Evolutionary conservation across 37 sponge, comb jelly and placozoan genomes (phyloP).

Genomic region (Amphimedon queenslandica): DNA sequence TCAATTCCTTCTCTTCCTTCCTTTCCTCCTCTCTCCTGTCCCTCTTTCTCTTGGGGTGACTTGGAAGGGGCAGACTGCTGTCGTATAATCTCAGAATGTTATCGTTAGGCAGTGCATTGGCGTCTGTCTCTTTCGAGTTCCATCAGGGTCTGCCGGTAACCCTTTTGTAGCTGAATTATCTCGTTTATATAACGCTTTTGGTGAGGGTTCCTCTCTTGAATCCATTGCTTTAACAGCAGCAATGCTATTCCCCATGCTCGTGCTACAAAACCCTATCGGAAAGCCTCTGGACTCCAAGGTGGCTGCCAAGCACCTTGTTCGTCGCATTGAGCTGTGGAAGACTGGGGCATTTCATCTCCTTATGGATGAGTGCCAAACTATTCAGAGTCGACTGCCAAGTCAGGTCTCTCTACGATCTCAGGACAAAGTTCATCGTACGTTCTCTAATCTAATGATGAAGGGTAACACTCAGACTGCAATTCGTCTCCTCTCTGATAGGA

Average conservation of each 20-base stretch:
- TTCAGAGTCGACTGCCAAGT: constrained; percentile 6
- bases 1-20: background rate
- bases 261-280: constrained; percentile 16
- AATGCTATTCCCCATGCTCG: constrained; percentile 1
- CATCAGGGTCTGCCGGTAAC: constrained; percentile 8
- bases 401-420: background rate
- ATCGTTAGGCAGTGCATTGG: constrained; percentile 14
- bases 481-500: constrained; percentile 2
- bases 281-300: background rate
- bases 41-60: constrained; percentile 16
- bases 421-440: background rate
- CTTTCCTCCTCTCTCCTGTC: background rate
- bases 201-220: constrained; percentile 9
- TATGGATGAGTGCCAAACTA: constrained; percentile 10
- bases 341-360: constrained; percentile 6
- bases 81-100: constrained; percentile 3
- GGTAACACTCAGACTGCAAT: constrained; percentile 15
- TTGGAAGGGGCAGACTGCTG: background rate
- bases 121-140: background rate
- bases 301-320: background rate
- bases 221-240: constrained; percentile 18
- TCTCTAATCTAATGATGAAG: constrained; percentile 5
- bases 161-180: constrained; percentile 6
- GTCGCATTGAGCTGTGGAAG: constrained; percentile 6
- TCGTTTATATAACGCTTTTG: constrained; percentile 12